Conservation (phyloP, 2,888 invertebrate species). For the Dermolepida albohirtum region DNA sequence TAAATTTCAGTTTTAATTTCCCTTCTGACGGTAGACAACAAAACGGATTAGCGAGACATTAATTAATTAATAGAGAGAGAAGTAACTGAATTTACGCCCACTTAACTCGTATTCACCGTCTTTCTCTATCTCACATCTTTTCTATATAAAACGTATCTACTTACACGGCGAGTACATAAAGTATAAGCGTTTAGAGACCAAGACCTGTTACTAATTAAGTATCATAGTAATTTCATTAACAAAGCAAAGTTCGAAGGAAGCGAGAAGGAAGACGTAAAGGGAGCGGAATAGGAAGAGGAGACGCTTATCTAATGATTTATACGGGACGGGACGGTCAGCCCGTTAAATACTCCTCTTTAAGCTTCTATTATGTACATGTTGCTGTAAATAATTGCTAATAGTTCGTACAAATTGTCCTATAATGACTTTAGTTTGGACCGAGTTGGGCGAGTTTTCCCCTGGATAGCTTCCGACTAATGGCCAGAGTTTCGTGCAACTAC, state of each 20-base stretch:
- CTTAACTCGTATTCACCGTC: background rate
- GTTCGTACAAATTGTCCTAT: slow-evolving; percentile 55
- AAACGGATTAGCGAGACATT: slow-evolving; percentile 27
- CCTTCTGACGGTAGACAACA: slow-evolving; percentile 1
- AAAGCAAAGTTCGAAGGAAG: slow-evolving; percentile 56
- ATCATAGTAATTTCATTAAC: slow-evolving; percentile 61
- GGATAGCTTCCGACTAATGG: slow-evolving; percentile 7
- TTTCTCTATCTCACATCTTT: background rate
- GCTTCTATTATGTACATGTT: slow-evolving; percentile 55
- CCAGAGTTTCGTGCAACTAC: background rate
- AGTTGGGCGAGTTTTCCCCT: slow-evolving; percentile 14
- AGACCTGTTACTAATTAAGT: slow-evolving; percentile 58
- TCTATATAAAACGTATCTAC: background rate
- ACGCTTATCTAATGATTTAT: slow-evolving; percentile 60
- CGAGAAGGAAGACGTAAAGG: slow-evolving; percentile 47
- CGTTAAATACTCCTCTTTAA: slow-evolving; percentile 57
- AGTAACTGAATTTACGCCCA: slow-evolving; percentile 18
- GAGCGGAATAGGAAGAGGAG: background rate
- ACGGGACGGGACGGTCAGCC: slow-evolving; percentile 56
- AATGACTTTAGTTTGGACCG: slow-evolving; percentile 53
- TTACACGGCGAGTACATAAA: slow-evolving; percentile 13
- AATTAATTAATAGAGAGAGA: slow-evolving; percentile 24
- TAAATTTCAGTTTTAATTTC: slow-evolving; percentile 1
- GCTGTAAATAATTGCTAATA: slow-evolving; percentile 56
- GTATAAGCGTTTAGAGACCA: slow-evolving; percentile 52